Evolutionary conservation across 2,888 invertebrate species (phyloP), one percentile per base, ranked within the genome.

Genomic region (Portevinia maculata): DNA sequence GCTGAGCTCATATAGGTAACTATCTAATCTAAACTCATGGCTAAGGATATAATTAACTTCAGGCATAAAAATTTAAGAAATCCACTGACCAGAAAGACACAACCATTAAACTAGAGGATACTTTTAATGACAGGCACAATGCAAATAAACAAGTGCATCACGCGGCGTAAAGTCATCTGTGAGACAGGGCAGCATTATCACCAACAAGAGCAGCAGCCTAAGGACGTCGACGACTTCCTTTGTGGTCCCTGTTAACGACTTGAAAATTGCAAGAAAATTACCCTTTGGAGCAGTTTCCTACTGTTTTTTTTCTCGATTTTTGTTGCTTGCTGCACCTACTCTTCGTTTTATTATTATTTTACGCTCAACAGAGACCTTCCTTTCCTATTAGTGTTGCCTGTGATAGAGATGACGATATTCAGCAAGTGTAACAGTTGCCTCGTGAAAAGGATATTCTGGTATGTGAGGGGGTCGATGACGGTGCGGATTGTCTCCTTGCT

Each of bases 261-360:
- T 88, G 86, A 87, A 89, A 88, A 89, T 89, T 89, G 88, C 88
- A 88, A 87, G 87, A 88, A 89, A 89, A 89, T 89, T 89, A 88
- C 88, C 87, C 88, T 83, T 78, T 78, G 60, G 71, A 78, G 62
- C 37, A 19, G 71, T 48, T 52, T 74, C 65, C 44, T 8, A 13
- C 1, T 9, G 39, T 50, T 39, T 53, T 30, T 34, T 48, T 39
- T 53, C 4, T 28, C 39, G 2, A 3, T 24, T 24, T 24, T 24
- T 24, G 24, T 5, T 24, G 24, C 24, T 24, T 24, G 24, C 50
- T 64, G 6, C 52, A 60, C 11, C 37, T 55, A 24, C 64, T 70
- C 37, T 11, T 44, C 44, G 60, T 71, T 71, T 71, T 71, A 71
- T 53, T 70, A 39, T 64, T 60, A 83, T 60, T 24, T 65, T 44